Percentiles rank a stretch among this genome's conserved stretches.
These are phyloP conservation scores for Dorcus hopei DNA, from an alignment of 2,888 invertebrate species.

Conservation along the genomic window DNA sequence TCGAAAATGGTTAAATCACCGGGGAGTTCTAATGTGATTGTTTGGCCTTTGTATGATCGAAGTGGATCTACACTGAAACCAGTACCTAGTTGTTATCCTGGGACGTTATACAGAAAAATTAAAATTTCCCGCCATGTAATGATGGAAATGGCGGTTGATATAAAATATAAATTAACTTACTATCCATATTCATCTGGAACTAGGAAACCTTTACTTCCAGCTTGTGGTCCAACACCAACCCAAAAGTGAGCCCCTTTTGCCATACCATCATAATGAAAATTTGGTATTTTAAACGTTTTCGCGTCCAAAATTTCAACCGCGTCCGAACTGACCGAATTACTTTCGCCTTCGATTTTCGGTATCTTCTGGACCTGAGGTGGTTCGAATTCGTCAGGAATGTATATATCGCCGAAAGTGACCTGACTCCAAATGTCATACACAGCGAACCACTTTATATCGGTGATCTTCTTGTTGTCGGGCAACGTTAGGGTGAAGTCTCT, in stretches of 20 bases:
- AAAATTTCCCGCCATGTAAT: no score
- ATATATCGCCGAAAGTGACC: constrained; percentile 87
- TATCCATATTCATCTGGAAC: constrained; percentile 91
- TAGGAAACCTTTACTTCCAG: constrained; percentile 74
- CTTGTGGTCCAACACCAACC: constrained; percentile 86
- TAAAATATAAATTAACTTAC: constrained; percentile 58
- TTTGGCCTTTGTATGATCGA: constrained; percentile 67
- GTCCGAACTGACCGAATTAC: constrained; percentile 54
- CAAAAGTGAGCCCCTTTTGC: constrained; percentile 80
- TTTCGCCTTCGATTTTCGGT: constrained; percentile 24
- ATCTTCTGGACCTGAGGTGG: constrained; percentile 65
- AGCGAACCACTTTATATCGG: constrained; percentile 85
- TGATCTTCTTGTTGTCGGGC: constrained; percentile 82
- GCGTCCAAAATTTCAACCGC: constrained; percentile 76
- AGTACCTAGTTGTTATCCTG: constrained; percentile 1
- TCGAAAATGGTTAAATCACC: constrained; percentile 79
- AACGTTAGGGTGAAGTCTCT: constrained; percentile 77
- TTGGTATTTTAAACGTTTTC: constrained; percentile 72
- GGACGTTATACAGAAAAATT: no score
- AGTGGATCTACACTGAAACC: constrained; percentile 71
- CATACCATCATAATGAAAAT: constrained; percentile 74
- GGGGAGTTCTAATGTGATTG: constrained; percentile 71
- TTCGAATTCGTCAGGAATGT: constrained; percentile 86
- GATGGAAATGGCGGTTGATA: no score
- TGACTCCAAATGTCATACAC: constrained; percentile 83